phyloP scores from a whole-genome alignment of 2,797 vertebrate genomes.

The Phrynocephalus forsythii region DNA sequence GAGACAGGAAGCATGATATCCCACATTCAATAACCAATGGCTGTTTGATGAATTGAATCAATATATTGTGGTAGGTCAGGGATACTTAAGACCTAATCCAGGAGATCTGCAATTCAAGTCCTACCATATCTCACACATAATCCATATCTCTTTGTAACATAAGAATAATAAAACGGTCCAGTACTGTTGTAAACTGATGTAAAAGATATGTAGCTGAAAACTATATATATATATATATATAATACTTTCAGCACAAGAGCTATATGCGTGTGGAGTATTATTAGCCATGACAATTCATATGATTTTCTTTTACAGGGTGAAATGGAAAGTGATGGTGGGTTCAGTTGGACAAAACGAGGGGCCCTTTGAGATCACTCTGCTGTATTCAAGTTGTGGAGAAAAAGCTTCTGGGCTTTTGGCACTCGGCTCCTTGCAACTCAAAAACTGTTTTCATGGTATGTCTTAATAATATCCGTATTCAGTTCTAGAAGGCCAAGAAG shows the following conservation, averaged over 20 bases:
- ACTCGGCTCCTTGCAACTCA: constrained; percentile 84
- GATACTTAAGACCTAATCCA: background rate
- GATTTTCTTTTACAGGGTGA: constrained; percentile 61
- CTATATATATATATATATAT: background rate
- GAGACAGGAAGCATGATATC: too few relatives aligned
- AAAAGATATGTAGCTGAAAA: background rate
- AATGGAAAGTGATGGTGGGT: constrained; percentile 83
- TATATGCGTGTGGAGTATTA: background rate
- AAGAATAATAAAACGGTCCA: background rate
- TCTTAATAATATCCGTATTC: background rate
- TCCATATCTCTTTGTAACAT: background rate
- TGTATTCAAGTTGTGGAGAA: constrained; percentile 80
- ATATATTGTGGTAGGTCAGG: background rate
- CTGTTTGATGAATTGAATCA: background rate
- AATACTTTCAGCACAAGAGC: background rate
- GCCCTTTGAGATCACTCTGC: constrained; percentile 84
- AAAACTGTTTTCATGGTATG: constrained; percentile 80
- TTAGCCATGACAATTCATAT: background rate
- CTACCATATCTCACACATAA: background rate
- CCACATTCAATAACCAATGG: background rate
- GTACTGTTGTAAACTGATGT: background rate
- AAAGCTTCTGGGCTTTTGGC: constrained; percentile 74
- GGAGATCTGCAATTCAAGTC: background rate
- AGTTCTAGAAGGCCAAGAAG: constrained; percentile 21
- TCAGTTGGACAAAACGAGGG: constrained; percentile 81